Evolutionary conservation across 2,797 vertebrate genomes (phyloP).

Genomic region (Phyllotis vaccarum): DNA sequence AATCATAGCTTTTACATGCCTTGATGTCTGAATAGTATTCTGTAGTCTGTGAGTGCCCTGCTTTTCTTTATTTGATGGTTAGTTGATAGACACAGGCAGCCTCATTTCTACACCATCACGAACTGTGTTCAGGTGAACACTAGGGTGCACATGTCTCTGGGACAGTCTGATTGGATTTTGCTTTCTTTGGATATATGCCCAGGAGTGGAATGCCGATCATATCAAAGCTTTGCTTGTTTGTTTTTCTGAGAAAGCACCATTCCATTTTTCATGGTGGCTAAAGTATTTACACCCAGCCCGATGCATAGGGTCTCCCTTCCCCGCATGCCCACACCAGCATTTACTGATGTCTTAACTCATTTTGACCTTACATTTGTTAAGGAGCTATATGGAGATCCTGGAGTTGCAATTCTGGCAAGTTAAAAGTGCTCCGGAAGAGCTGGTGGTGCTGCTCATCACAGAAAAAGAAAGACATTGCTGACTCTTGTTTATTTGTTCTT

Average conservation of each 20-base stretch:
- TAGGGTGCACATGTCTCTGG: neutral
- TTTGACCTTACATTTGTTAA: neutral
- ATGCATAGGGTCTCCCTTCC: too few relatives aligned
- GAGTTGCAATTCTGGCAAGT: neutral
- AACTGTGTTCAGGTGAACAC: neutral
- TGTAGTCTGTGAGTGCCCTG: fast-evolving
- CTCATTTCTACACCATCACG: neutral
- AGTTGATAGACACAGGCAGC: neutral
- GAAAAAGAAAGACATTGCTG: neutral
- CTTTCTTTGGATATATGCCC: neutral
- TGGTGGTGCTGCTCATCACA: neutral
- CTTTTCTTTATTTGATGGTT: neutral
- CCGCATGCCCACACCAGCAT: too few relatives aligned
- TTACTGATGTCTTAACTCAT: too few relatives aligned
- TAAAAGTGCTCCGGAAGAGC: neutral
- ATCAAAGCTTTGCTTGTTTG: neutral
- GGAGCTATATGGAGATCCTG: neutral
- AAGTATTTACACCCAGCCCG: neutral
- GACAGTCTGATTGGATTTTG: neutral
- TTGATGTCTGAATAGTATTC: too few relatives aligned
- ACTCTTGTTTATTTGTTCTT: neutral
- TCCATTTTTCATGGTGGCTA: neutral
- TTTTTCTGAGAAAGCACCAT: neutral
- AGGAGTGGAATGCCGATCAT: neutral
- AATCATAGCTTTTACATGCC: neutral